Conservation (phyloP, 2,888 invertebrate species). For the Scaptomyza caliginosa region DNA sequence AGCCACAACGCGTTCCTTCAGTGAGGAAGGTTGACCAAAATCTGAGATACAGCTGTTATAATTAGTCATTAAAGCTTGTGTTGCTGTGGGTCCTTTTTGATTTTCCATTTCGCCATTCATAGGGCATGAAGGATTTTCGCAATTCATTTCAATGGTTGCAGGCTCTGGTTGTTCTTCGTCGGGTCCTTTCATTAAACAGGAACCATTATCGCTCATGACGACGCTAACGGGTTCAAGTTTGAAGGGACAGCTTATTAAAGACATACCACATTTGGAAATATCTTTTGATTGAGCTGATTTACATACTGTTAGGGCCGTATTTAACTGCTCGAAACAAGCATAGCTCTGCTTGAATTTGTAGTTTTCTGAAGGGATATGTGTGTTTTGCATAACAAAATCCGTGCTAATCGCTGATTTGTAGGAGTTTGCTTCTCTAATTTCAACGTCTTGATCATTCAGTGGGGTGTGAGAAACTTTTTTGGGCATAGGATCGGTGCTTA, state of each 20-base stretch:
- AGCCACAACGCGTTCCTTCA: conserved; percentile 36
- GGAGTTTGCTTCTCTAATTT: neutral
- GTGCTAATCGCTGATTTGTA: neutral
- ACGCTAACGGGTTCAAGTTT: conserved; percentile 11
- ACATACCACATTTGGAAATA: neutral
- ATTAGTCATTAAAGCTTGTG: neutral
- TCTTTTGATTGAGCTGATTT: neutral
- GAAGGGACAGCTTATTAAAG: neutral
- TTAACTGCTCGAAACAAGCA: neutral
- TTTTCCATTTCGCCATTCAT: too few relatives aligned
- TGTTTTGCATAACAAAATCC: neutral
- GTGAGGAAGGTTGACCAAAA: neutral
- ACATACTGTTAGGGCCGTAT: neutral
- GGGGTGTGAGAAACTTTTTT: neutral
- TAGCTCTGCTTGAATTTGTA: neutral
- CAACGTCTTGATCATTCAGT: neutral
- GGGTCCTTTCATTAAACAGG: neutral
- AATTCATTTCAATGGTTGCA: neutral
- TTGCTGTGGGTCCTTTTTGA: too few relatives aligned
- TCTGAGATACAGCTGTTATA: conserved; percentile 1
- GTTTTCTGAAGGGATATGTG: too few relatives aligned
- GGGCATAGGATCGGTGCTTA: neutral
- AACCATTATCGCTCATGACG: neutral
- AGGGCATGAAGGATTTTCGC: neutral
- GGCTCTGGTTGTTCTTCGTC: neutral